A percentile compares a stretch with the other conserved stretches of the same genome.
phyloP scores from a whole-genome alignment of 2,797 vertebrate species.

The Manis pentadactyla region DNA sequence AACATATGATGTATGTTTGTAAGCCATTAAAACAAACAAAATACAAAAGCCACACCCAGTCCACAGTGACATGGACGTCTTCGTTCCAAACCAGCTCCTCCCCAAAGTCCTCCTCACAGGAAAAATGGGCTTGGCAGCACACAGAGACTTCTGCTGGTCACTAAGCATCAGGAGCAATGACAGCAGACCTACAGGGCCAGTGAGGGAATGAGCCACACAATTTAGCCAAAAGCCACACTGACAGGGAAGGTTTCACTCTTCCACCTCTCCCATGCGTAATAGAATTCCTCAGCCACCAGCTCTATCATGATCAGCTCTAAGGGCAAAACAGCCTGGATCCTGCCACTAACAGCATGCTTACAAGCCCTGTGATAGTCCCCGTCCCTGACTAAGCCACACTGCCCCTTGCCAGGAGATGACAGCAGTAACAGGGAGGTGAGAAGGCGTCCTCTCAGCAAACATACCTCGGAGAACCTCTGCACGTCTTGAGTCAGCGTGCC shows the following conservation, averaged over 20 bases:
- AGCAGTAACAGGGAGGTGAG: background rate
- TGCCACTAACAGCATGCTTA: background rate
- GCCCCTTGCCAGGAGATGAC: background rate
- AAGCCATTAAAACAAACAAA: background rate
- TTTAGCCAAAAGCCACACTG: background rate
- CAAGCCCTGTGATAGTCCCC: background rate
- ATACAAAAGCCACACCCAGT: background rate
- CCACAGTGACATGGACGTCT: background rate
- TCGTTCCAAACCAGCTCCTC: background rate
- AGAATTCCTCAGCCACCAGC: background rate
- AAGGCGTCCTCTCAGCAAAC: background rate
- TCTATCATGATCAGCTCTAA: background rate
- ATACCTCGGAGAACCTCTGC: constrained; percentile 98
- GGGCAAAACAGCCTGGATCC: background rate
- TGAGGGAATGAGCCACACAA: accelerated
- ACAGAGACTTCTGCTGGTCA: background rate
- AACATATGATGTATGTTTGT: background rate
- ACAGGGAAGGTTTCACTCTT: background rate
- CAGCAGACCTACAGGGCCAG: background rate
- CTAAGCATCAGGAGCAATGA: background rate
- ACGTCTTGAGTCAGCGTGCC: constrained; percentile 99
- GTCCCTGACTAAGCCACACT: accelerated
- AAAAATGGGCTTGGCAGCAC: background rate
- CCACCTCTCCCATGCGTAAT: background rate
- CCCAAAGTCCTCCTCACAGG: background rate